Evolutionary conservation across 2,113 vertebrate species (phyloP).

Genomic region (Mola mola): DNA sequence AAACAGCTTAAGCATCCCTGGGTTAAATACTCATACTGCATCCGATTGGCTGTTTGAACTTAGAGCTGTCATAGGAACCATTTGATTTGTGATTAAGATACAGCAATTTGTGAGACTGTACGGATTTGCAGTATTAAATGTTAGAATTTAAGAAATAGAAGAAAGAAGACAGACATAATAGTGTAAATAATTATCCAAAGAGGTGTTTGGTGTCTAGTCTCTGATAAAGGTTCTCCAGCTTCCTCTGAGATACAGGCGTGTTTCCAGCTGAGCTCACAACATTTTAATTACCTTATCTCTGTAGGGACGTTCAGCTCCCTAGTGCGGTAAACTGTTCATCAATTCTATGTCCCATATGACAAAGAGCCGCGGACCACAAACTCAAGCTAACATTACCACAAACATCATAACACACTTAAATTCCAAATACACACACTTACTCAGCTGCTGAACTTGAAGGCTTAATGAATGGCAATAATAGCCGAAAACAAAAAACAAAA

Average conservation of each 20-base stretch:
- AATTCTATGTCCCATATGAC: conserved; percentile 64
- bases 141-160: background rate
- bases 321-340: conserved; percentile 53
- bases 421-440: conserved; percentile 16
- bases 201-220: conserved; percentile 1
- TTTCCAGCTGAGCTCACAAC: conserved; percentile 71
- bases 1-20: conserved; percentile 52
- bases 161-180: background rate
- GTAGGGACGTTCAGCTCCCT: conserved; percentile 60
- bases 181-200: background rate
- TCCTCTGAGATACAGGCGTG: conserved; percentile 45
- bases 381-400: conserved; percentile 31
- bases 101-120: background rate
- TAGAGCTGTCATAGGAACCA: background rate
- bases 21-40: conserved; percentile 14
- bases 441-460: conserved; percentile 19
- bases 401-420: conserved; percentile 29
- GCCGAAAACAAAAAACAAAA: background rate
- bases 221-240: conserved; percentile 1
- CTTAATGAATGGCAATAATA: conserved; percentile 9
- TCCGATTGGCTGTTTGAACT: background rate
- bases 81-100: conserved; percentile 10
- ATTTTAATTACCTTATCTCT: conserved; percentile 77
- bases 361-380: conserved; percentile 46
- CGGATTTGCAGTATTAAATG: background rate